Conservation (phyloP, 2,797 vertebrate genomes). For the Propithecus deckenii region DNA sequence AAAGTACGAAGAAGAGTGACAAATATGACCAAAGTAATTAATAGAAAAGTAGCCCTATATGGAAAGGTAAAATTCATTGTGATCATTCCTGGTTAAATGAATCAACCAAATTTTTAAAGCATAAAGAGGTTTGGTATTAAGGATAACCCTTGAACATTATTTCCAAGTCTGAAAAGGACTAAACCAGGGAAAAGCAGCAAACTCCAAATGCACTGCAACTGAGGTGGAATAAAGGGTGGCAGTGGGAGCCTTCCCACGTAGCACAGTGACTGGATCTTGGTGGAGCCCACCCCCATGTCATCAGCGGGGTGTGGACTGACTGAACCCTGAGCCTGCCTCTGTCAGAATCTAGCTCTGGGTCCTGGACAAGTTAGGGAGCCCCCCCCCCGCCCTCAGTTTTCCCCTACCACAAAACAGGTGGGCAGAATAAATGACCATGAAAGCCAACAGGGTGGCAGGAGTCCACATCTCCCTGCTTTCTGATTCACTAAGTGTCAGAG, state of each 20-base stretch:
- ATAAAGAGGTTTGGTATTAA: not conserved
- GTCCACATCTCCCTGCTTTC: not conserved
- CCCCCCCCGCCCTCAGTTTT: not conserved
- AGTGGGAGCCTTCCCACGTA: not conserved
- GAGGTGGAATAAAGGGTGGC: not conserved
- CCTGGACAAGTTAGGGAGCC: not conserved
- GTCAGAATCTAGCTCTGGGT: not conserved
- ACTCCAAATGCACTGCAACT: not conserved
- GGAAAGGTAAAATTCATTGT: not conserved
- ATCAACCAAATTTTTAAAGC: not conserved
- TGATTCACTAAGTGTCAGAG: not conserved
- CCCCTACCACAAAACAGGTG: not conserved
- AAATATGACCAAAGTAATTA: not conserved
- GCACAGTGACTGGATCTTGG: not conserved
- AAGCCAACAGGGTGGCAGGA: not conserved
- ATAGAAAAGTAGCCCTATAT: not conserved
- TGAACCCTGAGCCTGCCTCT: not conserved
- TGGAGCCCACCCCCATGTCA: not conserved
- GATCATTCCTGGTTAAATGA: not conserved
- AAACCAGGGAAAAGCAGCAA: not conserved
- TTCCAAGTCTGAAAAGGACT: conserved; percentile 19
- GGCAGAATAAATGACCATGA: not conserved
- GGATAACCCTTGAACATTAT: conserved; percentile 21
- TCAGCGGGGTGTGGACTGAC: not conserved
- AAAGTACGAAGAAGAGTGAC: not conserved